A percentile compares a stretch with the other conserved stretches of the same genome.
These are phyloP conservation scores for Danio jaintianensis DNA, from an alignment of 2,797 vertebrate species.

Conservation along the genomic window DNA sequence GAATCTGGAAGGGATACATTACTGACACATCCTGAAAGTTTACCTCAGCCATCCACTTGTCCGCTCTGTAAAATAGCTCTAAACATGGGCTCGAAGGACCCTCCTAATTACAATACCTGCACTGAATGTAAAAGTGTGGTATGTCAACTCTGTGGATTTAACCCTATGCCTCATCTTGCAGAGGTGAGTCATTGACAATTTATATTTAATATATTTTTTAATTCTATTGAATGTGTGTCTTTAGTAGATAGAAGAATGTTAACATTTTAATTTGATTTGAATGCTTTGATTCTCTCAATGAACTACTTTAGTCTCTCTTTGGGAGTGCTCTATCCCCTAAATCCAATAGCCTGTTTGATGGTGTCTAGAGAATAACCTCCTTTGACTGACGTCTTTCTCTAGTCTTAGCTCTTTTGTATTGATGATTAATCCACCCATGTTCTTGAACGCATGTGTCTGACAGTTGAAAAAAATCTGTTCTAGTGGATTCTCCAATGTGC, in stretches of 20 bases:
- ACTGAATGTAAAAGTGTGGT: slow-evolving; percentile 91
- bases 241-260: background rate
- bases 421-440: slow-evolving; percentile 39
- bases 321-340: background rate
- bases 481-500: slow-evolving; percentile 2
- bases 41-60: slow-evolving; percentile 72
- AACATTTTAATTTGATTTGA: background rate
- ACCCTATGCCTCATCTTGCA: slow-evolving; percentile 59
- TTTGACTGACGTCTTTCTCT: background rate
- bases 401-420: slow-evolving; percentile 5
- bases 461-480: slow-evolving; percentile 31
- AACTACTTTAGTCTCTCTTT: background rate
- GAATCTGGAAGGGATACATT: slow-evolving; percentile 8
- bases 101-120: slow-evolving; percentile 90
- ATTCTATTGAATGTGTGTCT: background rate
- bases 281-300: background rate
- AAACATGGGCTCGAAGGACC: slow-evolving; percentile 83
- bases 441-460: slow-evolving; percentile 6
- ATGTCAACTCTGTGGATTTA: slow-evolving; percentile 98
- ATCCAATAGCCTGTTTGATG: background rate
- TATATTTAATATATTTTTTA: background rate
- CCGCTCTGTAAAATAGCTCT: slow-evolving; percentile 91
- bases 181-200: slow-evolving; percentile 50
- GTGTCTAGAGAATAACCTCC: slow-evolving; percentile 1
- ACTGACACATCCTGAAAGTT: background rate